Percentiles rank a stretch among this genome's conserved stretches.
These are phyloP conservation scores for Orthonychiurus folsomi DNA, from an alignment of 2,888 invertebrate species.

Conservation along the genomic window DNA sequence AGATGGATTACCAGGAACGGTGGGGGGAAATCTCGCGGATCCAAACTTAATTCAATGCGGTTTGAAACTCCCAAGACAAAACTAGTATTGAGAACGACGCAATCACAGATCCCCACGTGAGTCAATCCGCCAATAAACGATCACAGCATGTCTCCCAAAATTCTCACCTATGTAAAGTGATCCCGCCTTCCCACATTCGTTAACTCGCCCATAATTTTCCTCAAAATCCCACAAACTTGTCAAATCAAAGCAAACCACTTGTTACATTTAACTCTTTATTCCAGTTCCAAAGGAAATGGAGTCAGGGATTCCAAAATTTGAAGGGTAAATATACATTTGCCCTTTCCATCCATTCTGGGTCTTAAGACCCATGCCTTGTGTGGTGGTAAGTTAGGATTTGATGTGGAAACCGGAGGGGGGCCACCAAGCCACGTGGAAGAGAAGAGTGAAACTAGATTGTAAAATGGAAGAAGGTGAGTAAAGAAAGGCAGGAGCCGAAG, in stretches of 20 bases:
- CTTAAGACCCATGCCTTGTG: no score
- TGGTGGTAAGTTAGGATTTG: no score
- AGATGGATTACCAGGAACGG: background rate
- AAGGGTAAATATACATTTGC: no score
- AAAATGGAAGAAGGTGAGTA: no score
- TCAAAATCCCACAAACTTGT: background rate
- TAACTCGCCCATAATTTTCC: background rate
- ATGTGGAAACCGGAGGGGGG: no score
- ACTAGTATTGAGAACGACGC: background rate
- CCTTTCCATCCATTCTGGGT: background rate
- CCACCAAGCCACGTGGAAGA: background rate
- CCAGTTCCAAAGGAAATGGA: no score
- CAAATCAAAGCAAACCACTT: background rate
- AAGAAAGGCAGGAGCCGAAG: no score
- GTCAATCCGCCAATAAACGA: background rate
- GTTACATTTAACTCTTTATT: no score
- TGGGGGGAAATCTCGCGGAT: background rate
- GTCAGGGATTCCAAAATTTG: no score
- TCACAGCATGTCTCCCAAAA: background rate
- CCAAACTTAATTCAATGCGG: no score
- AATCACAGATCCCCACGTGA: background rate
- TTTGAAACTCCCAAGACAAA: background rate
- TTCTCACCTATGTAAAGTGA: no score
- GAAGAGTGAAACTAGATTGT: background rate
- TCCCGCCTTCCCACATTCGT: background rate